Percentiles rank a stretch among this genome's conserved stretches.
Evolutionary conservation across 35 echinoderm and acorn worm genomes (phyloP).

Genomic region (Stichopus chloronotus): DNA sequence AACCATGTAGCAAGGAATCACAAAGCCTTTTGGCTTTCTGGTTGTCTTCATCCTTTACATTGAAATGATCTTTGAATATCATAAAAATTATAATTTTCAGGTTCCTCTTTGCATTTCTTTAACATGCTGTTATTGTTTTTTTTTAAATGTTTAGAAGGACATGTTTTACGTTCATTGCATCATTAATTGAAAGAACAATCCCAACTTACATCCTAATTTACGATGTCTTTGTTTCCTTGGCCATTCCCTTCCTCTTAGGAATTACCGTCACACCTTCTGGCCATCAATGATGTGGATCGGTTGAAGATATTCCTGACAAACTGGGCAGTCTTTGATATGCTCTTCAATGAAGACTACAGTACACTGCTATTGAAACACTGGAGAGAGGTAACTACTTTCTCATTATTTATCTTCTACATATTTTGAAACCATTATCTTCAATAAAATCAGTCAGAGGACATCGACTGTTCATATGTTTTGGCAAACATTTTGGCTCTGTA

Average conservation of each 20-base stretch:
- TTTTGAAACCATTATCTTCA: neutral
- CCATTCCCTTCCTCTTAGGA: slow-evolving; percentile 45
- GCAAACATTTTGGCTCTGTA: neutral
- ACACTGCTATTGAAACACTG: slow-evolving; percentile 82
- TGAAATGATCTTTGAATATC: no score
- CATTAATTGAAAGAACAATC: no score
- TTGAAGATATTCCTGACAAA: slow-evolving; percentile 76
- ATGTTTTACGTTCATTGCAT: no score
- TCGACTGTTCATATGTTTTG: neutral
- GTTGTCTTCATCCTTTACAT: neutral
- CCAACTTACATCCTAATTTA: no score
- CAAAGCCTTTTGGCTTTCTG: no score
- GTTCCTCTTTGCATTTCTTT: neutral
- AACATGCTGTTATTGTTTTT: no score
- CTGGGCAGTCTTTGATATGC: slow-evolving; percentile 85
- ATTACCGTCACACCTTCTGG: slow-evolving; percentile 82
- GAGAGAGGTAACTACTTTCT: slow-evolving; percentile 67
- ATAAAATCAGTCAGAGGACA: neutral
- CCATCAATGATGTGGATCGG: slow-evolving; percentile 58
- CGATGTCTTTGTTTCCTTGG: neutral
- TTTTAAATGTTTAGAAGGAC: no score
- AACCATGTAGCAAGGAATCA: no score
- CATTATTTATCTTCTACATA: neutral
- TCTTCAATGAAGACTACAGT: slow-evolving; percentile 94
- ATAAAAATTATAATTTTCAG: neutral